Evolutionary conservation across 64 coral and sea anemone species (phyloP).

Genomic region (Acropora yongei): DNA sequence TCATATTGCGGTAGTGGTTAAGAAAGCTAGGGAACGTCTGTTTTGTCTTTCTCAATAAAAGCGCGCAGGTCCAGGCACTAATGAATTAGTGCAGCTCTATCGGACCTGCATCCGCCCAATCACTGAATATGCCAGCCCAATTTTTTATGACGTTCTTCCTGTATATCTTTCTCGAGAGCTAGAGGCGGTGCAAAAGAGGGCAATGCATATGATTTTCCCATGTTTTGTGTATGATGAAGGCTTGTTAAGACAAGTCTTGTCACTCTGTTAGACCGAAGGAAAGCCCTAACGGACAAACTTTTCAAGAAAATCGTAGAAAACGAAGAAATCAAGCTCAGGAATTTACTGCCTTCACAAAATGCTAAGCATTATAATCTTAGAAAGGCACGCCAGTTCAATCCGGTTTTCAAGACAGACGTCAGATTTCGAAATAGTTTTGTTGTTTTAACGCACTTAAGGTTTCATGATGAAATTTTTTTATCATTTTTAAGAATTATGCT

Average conservation of each 20-base stretch:
- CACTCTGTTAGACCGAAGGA: not conserved
- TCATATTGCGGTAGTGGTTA: slow-evolving; percentile 38
- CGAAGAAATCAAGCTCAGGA: not conserved
- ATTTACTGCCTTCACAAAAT: too few relatives aligned
- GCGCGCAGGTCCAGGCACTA: slow-evolving; percentile 10
- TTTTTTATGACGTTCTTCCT: slow-evolving; percentile 18
- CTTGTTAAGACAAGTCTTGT: slow-evolving; percentile 25
- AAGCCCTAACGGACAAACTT: slow-evolving; percentile 5
- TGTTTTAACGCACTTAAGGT: slow-evolving; percentile 3
- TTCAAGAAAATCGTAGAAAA: not conserved
- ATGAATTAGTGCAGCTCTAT: slow-evolving; percentile 44
- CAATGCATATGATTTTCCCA: slow-evolving; percentile 22
- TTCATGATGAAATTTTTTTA: not conserved
- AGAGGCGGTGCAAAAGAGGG: slow-evolving; percentile 18
- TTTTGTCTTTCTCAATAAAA: slow-evolving; percentile 46
- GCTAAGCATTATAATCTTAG: too few relatives aligned
- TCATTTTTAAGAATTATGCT: not conserved
- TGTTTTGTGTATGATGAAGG: slow-evolving; percentile 35
- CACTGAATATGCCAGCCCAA: not conserved
- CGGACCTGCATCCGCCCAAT: slow-evolving; percentile 32
- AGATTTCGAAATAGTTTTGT: not conserved
- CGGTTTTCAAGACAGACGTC: not conserved
- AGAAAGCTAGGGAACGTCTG: slow-evolving; percentile 54
- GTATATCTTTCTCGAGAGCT: slow-evolving; percentile 10
- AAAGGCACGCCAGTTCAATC: too few relatives aligned